Base-by-base conservation (phyloP, 2,888 invertebrate genomes). In the Nipponacmea schrenckii region DNA sequence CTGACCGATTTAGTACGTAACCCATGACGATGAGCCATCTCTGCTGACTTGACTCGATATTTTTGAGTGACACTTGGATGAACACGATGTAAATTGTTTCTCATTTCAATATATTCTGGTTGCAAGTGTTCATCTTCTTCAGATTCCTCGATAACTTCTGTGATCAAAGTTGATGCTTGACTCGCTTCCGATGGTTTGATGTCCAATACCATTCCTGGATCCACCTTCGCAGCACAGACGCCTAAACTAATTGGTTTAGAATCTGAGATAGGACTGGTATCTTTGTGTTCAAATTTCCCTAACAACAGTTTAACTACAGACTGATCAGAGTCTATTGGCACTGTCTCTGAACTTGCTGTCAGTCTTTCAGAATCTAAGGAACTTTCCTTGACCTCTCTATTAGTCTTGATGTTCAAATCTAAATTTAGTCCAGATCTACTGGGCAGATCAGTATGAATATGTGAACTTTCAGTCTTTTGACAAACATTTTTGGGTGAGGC, bases 281-380 rank as follows among this genome's bases (percentile, higher is more conserved):
- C 73, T 15, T 73, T 48, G 31, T 67, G 70, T 66, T 82, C 80
- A 77, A 84, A 84, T 64, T 76, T 77, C 2, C 79, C 82, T 3
- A 80, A 76, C 15, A 84, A 68, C 71, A 81, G 79, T 62, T 75
- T 77, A 0, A 84, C 84, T 24, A 73, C 70, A 26, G 75, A 75
- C 4, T 67, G 64, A 26, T 72, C 74, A 14, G 63, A 62, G 39
- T 71, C 71, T 27, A 44, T 67, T 46, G 14, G 17, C 20, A 62
- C 5, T 15, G 31, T 24, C n/a, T 45, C 44, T 44, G 62, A 15
- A 27, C 26, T 20, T 45, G n/a, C 26, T 4, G n/a, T 20, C 45
- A 24, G 62, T 1, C n/a, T 64, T 44, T 10, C 17, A 15, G 14
- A 17, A 45, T 45, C 56, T 64, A n/a, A 15, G 10, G 39, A 39